A percentile compares a stretch with the other conserved stretches of the same genome.
Evolutionary conservation across 2,888 invertebrate species (phyloP).

Genomic region (Trypoxylon attenuatum): DNA sequence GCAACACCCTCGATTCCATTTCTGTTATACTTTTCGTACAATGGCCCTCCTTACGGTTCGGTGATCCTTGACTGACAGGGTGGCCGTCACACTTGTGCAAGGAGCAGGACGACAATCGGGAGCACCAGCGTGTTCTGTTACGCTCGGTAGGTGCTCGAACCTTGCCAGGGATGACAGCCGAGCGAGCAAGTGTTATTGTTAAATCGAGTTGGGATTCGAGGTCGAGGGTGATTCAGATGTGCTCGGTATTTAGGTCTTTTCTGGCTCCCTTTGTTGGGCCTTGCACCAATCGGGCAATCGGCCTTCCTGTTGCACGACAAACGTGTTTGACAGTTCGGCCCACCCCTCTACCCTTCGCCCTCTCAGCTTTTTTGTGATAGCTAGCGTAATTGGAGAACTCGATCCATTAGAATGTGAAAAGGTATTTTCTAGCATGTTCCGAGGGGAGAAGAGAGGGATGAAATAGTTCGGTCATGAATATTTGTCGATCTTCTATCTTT

Average conservation of each 20-base stretch:
- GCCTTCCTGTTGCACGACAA: not conserved
- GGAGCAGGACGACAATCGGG: slow-evolving; percentile 54
- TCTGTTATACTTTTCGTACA: slow-evolving; percentile 67
- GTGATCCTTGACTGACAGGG: slow-evolving; percentile 71
- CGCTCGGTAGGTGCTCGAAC: slow-evolving; percentile 50
- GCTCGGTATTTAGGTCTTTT: not conserved
- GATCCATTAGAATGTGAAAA: not conserved
- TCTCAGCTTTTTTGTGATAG: not conserved
- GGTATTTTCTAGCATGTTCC: too few relatives aligned
- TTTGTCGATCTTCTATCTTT: slow-evolving; percentile 17
- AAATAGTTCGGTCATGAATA: too few relatives aligned
- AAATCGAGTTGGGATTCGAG: slow-evolving; percentile 57
- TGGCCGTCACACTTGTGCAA: slow-evolving; percentile 49
- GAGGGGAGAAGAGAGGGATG: too few relatives aligned
- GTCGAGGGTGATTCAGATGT: slow-evolving; percentile 57
- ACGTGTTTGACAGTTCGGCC: not conserved
- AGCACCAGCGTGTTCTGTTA: slow-evolving; percentile 49
- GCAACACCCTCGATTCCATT: slow-evolving; percentile 64
- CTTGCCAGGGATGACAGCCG: slow-evolving; percentile 59
- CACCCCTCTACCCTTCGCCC: not conserved
- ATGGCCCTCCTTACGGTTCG: slow-evolving; percentile 69
- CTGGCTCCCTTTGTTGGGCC: not conserved
- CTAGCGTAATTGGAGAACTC: not conserved
- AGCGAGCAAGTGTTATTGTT: slow-evolving; percentile 71
- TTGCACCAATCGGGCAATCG: not conserved